Percentiles rank a stretch among this genome's conserved stretches.
Conservation (phyloP, 2,113 vertebrate species). For the Upupa epops region DNA sequence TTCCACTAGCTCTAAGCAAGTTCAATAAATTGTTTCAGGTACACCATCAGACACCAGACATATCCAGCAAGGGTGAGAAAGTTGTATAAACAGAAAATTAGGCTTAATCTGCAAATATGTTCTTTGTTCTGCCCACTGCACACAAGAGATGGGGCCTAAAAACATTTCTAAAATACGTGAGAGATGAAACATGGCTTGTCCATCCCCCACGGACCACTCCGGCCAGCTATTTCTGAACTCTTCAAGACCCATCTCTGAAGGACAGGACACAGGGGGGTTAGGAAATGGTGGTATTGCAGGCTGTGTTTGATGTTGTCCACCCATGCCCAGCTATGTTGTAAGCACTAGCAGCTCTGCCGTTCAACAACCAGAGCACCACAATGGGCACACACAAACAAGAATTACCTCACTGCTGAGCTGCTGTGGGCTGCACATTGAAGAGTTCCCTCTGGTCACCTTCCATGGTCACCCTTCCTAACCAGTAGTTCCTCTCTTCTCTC, state of each 20-base stretch:
- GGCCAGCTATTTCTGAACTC: background rate
- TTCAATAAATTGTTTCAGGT: background rate
- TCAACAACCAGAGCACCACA: background rate
- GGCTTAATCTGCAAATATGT: background rate
- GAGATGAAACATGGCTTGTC: background rate
- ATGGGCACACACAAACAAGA: background rate
- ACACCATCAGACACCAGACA: background rate
- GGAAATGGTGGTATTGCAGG: background rate
- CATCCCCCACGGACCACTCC: background rate
- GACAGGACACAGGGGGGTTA: too few relatives aligned
- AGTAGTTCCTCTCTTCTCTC: background rate
- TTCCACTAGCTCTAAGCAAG: background rate
- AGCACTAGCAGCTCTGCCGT: background rate
- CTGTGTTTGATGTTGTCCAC: background rate
- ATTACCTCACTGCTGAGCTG: background rate
- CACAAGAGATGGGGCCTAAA: background rate
- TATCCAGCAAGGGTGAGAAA: background rate
- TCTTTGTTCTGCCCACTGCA: background rate
- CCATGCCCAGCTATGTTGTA: background rate
- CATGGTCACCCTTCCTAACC: background rate
- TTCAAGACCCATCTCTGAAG: background rate
- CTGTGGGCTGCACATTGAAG: background rate
- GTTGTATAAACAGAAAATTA: background rate
- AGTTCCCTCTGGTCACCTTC: background rate
- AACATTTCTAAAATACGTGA: background rate